Evolutionary conservation across 2,888 invertebrate species (phyloP).

Genomic region (Pachycephus smyrnensis): DNA sequence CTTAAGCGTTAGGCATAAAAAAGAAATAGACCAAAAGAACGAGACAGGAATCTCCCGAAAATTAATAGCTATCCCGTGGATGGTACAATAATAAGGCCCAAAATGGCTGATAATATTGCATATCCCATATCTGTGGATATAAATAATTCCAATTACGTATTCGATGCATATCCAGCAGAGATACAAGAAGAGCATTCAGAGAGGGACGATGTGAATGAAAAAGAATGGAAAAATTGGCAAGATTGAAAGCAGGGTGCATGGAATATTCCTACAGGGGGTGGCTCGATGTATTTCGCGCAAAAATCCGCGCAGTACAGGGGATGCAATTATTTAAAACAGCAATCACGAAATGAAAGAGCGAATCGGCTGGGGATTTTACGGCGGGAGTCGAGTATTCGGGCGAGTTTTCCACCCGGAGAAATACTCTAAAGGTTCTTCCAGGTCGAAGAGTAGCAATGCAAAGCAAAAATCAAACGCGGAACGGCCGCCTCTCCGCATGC

Average conservation of each 20-base stretch:
- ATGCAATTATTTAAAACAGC: conserved; percentile 63
- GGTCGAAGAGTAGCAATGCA: conserved; percentile 57
- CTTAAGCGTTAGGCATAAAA: too few species aligned
- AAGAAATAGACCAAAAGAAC: too few species aligned
- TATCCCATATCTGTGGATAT: too few species aligned
- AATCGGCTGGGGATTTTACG: conserved; percentile 27
- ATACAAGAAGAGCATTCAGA: neutral
- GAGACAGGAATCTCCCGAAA: too few species aligned
- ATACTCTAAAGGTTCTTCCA: conserved; percentile 59
- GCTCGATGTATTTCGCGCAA: conserved; percentile 13
- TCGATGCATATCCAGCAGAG: too few species aligned
- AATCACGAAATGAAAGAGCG: conserved; percentile 64
- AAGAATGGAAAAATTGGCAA: conserved; percentile 2
- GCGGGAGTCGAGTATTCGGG: conserved; percentile 11
- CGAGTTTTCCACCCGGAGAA: conserved; percentile 58
- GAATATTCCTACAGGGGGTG: neutral
- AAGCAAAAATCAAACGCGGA: conserved; percentile 60
- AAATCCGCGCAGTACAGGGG: conserved; percentile 19
- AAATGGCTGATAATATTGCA: too few species aligned
- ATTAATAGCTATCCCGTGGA: too few species aligned
- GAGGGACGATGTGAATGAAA: neutral
- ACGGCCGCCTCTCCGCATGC: neutral
- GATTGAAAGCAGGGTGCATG: too few species aligned
- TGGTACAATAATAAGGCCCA: too few species aligned
- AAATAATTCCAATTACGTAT: too few species aligned